Evolutionary conservation across 2,113 vertebrate species (phyloP).

Genomic region (Anoplopoma fimbria): DNA sequence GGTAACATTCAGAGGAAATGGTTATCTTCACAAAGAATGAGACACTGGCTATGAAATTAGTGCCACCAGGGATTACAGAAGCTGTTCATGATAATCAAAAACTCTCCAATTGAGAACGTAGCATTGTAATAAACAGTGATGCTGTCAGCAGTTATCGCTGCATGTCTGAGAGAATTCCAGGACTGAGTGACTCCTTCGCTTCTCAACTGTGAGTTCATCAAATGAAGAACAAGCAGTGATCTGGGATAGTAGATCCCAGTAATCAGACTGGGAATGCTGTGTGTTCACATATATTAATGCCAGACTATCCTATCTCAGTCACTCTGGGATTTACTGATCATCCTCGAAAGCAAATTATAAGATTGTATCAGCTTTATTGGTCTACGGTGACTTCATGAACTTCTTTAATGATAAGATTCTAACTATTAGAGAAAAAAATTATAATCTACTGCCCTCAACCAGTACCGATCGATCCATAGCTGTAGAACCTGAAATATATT

Average conservation of each 20-base stretch:
- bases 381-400: too few relatives aligned
- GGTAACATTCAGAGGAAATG: background rate
- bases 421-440: too few relatives aligned
- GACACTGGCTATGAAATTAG: background rate
- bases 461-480: too few relatives aligned
- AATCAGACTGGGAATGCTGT: slow-evolving; percentile 8
- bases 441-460: too few relatives aligned
- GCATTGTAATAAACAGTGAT: slow-evolving; percentile 8
- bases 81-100: slow-evolving; percentile 45
- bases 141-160: slow-evolving; percentile 40
- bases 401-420: too few relatives aligned
- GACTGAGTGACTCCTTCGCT: slow-evolving; percentile 18
- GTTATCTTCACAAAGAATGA: background rate
- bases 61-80: slow-evolving; percentile 24
- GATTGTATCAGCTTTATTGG: slow-evolving; percentile 57
- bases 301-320: slow-evolving; percentile 4
- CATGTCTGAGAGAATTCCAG: slow-evolving; percentile 31
- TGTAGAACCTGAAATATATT: too few relatives aligned
- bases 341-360: slow-evolving; percentile 58
- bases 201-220: slow-evolving; percentile 28
- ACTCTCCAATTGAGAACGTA: slow-evolving; percentile 22
- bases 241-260: slow-evolving; percentile 7
- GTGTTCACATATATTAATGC: slow-evolving; percentile 13
- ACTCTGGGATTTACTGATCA: slow-evolving; percentile 40
- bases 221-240: slow-evolving; percentile 8